These are phyloP conservation scores for Orycteropus afer DNA, from an alignment of 2,113 vertebrate genomes.

Conservation along the genomic window DNA sequence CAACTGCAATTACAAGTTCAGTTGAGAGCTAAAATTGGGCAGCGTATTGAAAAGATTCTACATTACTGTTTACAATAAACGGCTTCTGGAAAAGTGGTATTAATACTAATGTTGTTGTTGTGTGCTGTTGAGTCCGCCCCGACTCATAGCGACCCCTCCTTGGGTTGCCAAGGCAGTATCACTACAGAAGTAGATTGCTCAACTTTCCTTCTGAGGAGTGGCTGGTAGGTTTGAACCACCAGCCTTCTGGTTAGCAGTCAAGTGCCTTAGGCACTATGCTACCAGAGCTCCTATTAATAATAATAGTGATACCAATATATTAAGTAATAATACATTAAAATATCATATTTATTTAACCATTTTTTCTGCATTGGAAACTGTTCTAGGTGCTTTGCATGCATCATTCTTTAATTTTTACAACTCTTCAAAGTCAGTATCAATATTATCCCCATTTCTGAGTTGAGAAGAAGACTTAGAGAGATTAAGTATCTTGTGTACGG, in stretches of 20 bases:
- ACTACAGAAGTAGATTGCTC: too few relatives aligned
- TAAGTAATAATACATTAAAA: background rate
- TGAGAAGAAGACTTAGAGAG: background rate
- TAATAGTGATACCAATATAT: background rate
- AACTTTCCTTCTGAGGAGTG: too few relatives aligned
- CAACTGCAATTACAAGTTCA: conserved; percentile 28
- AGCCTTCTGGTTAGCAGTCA: too few relatives aligned
- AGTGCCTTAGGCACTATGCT: too few relatives aligned
- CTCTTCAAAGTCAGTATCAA: background rate
- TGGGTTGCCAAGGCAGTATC: too few relatives aligned
- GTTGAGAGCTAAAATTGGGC: background rate
- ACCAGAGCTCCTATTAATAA: too few relatives aligned
- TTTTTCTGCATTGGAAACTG: background rate
- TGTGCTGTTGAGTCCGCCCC: background rate
- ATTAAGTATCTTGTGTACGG: too few relatives aligned
- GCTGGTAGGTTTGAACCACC: too few relatives aligned
- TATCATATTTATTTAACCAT: background rate
- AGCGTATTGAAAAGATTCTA: background rate
- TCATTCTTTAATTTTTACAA: background rate
- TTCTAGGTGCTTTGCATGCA: background rate
- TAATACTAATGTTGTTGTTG: background rate
- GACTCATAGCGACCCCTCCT: background rate
- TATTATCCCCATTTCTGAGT: background rate
- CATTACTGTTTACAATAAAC: conserved; percentile 37
- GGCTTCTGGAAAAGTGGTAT: background rate